A percentile compares a stretch with the other conserved stretches of the same genome.
Conservation (phyloP, 2,113 vertebrate genomes). For the Dryoscopus gambensis region DNA sequence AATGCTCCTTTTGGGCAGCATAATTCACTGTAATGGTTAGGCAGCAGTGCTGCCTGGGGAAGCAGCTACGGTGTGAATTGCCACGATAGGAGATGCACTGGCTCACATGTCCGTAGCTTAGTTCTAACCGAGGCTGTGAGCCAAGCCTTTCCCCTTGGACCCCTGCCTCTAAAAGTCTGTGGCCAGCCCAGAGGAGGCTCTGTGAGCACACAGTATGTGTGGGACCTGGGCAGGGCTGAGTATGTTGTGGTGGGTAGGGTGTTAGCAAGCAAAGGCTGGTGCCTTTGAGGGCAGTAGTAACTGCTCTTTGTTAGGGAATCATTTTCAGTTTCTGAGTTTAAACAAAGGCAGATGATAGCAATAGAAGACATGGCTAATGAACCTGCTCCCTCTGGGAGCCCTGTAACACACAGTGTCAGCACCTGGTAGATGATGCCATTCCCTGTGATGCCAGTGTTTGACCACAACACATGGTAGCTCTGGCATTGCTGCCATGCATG, state of each 20-base stretch:
- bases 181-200: neutral
- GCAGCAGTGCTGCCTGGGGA: neutral
- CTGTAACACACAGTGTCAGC: neutral
- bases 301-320: neutral
- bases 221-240: neutral
- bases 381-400: neutral
- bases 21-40: neutral
- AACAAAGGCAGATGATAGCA: neutral
- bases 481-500: neutral
- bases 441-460: neutral
- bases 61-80: neutral
- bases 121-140: neutral
- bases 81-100: neutral
- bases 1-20: neutral
- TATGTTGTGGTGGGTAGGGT: neutral
- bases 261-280: neutral
- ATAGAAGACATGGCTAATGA: neutral
- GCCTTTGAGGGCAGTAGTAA: neutral
- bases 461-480: neutral
- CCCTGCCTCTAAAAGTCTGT: neutral
- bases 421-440: constrained; percentile 34
- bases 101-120: neutral
- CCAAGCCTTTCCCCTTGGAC: neutral
- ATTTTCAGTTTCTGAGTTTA: neutral
- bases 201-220: neutral